These are phyloP conservation scores for Dendroctonus ponderosae DNA, from an alignment of 1,140 invertebrate genomes.

Conservation along the genomic window DNA sequence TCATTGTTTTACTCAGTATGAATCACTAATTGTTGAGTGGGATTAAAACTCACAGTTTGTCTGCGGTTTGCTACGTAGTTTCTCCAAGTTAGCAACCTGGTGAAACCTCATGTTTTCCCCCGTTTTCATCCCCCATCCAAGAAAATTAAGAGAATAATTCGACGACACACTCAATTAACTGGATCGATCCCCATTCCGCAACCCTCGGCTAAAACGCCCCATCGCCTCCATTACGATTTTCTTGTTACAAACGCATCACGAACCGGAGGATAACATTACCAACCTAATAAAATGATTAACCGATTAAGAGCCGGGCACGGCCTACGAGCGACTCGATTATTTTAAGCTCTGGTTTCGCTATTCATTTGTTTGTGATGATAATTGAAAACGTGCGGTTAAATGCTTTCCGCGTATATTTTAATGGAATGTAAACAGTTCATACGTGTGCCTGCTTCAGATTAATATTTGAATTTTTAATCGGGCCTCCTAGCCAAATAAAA, in stretches of 20 bases:
- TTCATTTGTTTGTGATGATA: conserved; percentile 46
- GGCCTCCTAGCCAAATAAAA: conserved; percentile 19
- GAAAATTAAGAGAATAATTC: not conserved
- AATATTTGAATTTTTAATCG: conserved; percentile 45
- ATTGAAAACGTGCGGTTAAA: conserved; percentile 47
- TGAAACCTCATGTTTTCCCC: not conserved
- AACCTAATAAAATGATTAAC: conserved; percentile 29
- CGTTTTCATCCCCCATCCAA: not conserved
- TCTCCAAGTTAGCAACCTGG: no score
- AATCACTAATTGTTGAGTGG: no score
- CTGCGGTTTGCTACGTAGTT: not conserved
- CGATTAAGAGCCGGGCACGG: conserved; percentile 11
- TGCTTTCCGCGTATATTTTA: conserved; percentile 45
- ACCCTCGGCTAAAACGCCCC: not conserved
- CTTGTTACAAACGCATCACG: conserved; percentile 10
- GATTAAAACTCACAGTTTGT: not conserved
- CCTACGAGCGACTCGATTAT: conserved; percentile 25
- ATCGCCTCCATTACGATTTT: conserved; percentile 8
- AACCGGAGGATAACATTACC: conserved; percentile 18
- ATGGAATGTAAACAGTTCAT: conserved; percentile 48
- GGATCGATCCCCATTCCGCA: conserved; percentile 13
- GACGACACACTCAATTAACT: conserved; percentile 25
- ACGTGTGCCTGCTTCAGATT: conserved; percentile 37
- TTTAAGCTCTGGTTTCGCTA: conserved; percentile 35
- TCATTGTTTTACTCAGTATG: no score